Percentiles rank a stretch among this genome's conserved stretches.
Conservation (phyloP, 2,113 vertebrate species). For the Lepisosteus osseus region DNA sequence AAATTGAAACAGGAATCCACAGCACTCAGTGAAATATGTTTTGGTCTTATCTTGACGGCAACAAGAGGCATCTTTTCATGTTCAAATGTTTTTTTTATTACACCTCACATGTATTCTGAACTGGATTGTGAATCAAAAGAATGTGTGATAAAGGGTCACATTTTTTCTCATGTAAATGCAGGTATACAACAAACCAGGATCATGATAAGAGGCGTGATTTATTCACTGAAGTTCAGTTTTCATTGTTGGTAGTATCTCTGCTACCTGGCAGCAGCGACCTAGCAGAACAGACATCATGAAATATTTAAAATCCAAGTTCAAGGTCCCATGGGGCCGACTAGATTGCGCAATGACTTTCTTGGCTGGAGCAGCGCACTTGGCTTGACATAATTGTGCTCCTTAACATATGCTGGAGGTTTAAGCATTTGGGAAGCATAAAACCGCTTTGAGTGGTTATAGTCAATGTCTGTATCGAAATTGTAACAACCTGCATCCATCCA, state of each 20-base stretch:
- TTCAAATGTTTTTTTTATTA: no score
- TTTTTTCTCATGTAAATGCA: not conserved
- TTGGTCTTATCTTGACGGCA: no score
- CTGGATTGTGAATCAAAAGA: no score
- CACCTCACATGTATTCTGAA: no score
- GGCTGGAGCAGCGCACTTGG: not conserved
- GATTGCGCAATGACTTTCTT: conserved; percentile 18
- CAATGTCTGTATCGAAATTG: conserved; percentile 59
- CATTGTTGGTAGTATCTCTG: conserved; percentile 20
- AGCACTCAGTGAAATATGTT: no score
- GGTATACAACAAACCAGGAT: not conserved
- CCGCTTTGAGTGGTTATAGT: conserved; percentile 50
- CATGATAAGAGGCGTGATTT: not conserved
- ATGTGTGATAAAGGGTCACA: not conserved
- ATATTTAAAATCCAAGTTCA: conserved; percentile 23
- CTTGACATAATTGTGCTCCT: conserved; percentile 46
- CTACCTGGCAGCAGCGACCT: conserved; percentile 31
- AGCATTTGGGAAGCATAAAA: conserved; percentile 50
- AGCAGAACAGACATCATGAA: conserved; percentile 37
- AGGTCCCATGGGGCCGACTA: conserved; percentile 20
- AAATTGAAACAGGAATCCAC: no score
- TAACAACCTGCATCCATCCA: conserved; percentile 52
- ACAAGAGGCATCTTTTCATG: no score
- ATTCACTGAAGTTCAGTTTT: not conserved
- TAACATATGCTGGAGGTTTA: conserved; percentile 34